A percentile compares a stretch with the other conserved stretches of the same genome.
These are phyloP conservation scores for Branchellion lobata DNA, from an alignment of 2,888 invertebrate species.

Conservation along the genomic window DNA sequence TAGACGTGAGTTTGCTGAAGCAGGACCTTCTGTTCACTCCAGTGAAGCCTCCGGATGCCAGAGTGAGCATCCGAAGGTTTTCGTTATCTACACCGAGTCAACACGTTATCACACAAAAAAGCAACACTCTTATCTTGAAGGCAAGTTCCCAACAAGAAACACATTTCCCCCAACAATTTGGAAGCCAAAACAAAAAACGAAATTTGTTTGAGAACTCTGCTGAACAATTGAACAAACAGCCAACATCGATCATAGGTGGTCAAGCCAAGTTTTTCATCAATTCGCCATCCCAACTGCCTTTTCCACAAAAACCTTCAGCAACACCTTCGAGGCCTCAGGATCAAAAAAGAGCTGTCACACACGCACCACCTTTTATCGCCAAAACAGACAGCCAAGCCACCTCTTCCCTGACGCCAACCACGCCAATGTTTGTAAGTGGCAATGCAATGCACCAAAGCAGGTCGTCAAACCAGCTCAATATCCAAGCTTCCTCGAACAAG, in stretches of 20 bases:
- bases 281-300: background rate
- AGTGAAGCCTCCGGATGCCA: background rate
- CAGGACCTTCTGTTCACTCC: background rate
- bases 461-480: background rate
- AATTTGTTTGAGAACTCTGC: background rate
- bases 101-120: conserved; percentile 2
- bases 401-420: background rate
- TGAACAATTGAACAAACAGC: background rate
- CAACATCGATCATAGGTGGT: no score
- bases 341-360: background rate
- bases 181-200: background rate
- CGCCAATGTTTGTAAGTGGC: no score
- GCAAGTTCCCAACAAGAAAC: background rate
- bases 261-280: no score
- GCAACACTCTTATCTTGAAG: background rate
- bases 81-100: background rate
- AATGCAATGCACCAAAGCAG: no score
- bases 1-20: background rate
- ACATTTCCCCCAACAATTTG: no score
- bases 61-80: background rate
- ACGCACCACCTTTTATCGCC: no score
- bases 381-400: background rate
- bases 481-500: background rate
- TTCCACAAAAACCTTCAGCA: background rate
- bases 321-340: background rate